phyloP scores from a whole-genome alignment of 2,797 vertebrate species.

The Rachycentron canadum region DNA sequence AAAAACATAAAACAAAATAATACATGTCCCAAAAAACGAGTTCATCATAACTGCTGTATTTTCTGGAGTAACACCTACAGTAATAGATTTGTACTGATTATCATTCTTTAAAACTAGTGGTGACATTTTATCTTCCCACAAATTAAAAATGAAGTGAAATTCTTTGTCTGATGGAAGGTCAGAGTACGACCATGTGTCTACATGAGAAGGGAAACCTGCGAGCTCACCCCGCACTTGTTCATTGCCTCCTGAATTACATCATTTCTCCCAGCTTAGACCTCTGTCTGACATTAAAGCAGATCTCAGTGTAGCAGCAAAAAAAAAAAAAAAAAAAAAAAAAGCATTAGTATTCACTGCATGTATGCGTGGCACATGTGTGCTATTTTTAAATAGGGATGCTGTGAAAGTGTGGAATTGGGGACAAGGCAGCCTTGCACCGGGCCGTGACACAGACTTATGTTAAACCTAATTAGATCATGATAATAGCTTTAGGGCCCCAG shows the following conservation, averaged over 20 bases:
- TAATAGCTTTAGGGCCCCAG: conserved; percentile 89
- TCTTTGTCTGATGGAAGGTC: conserved; percentile 7
- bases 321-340: conserved; percentile 45
- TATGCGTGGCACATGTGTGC: conserved; percentile 72
- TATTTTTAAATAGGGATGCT: conserved; percentile 82
- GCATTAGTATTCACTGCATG: conserved; percentile 68
- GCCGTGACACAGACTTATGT: conserved; percentile 88
- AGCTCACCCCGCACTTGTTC: conserved; percentile 33
- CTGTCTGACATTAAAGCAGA: conserved; percentile 60
- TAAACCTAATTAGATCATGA: conserved; percentile 90
- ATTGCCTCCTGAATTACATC: conserved; percentile 28
- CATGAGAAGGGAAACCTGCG: background rate
- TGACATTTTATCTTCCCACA: background rate
- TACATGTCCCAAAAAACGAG: background rate
- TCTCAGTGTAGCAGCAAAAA: conserved; percentile 33
- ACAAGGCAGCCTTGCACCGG: conserved; percentile 86
- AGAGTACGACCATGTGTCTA: background rate
- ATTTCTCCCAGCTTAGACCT: conserved; percentile 45
- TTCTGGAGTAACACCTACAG: background rate
- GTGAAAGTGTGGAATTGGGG: conserved; percentile 86
- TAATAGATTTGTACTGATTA: background rate
- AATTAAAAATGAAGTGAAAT: background rate
- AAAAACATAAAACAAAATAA: background rate
- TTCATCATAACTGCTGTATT: background rate
- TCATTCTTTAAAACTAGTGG: background rate